Base-by-base conservation (phyloP, 1,140 invertebrate species). In the Saccostrea echinata region DNA sequence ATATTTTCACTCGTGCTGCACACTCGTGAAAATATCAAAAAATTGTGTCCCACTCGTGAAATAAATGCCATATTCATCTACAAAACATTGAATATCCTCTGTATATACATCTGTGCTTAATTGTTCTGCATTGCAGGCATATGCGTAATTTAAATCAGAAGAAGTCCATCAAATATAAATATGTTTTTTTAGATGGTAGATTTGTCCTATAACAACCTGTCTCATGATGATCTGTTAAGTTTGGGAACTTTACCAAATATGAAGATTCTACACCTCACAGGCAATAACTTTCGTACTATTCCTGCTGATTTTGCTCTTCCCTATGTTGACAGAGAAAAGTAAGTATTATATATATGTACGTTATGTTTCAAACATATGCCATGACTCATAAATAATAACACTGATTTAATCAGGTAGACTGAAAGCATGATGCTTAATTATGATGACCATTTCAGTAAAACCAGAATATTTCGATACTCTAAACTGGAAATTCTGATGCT, bases 181-280 rank as follows among this genome's bases (percentile, higher is more conserved):
- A 30, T 30, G 13, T n/a, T 52, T 24, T 91, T 91, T n/a, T 88
- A 95, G 94, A 91, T 94, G 57, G 84, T 95, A 68, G 94, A 95
- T 91, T 84, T 95, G 43, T 95, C 94, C 2, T 95, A 94, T 91
- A 95, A 95, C 88, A 95, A 94, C 87, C 89, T 95, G 11, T 93
- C 93, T 18, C 90, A 92, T 35, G 92, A 94, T 30, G 94, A 95
- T 83, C 87, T 95, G 16, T 89, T 94, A 43, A 90, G 90, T 12
- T 88, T 95, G 6, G 94, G 94, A 21, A 86, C 92, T 4, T 87
- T 95, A 33, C 86, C 90, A 53, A 92, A 91, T 55, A 89, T 95
- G 12, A 93, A 92, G 83, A 92, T 94, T 43, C 91, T 95, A 12
- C 93, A 94, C 83, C 90, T 95, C 24, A 94, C 93, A 1, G 94